A percentile compares a stretch with the other conserved stretches of the same genome.
phyloP scores from a whole-genome alignment of 2,797 vertebrate genomes.

The Hemitrygon akajei region DNA sequence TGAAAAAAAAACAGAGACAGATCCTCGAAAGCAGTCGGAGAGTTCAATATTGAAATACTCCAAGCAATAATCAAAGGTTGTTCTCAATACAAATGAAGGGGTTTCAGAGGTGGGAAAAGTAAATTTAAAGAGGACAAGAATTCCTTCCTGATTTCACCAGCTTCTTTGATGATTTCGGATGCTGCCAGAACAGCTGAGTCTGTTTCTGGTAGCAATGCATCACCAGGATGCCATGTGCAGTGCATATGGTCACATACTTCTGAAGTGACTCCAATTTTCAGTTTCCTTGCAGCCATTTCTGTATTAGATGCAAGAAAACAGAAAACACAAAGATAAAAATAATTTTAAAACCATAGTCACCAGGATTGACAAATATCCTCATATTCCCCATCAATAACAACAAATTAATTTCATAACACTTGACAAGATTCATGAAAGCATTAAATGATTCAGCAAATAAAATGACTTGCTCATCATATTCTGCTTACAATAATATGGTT shows the following conservation, averaged over 20 bases:
- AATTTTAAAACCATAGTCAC: not conserved
- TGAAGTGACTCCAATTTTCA: not conserved
- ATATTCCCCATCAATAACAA: not conserved
- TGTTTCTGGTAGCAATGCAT: not conserved
- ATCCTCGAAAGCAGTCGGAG: not conserved
- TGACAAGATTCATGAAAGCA: not conserved
- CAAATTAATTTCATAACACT: not conserved
- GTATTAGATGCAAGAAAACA: slow-evolving; percentile 18
- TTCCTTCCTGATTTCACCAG: not conserved
- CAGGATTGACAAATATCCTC: not conserved
- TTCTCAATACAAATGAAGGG: not conserved
- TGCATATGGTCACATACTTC: slow-evolving; percentile 32
- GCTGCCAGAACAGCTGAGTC: not conserved
- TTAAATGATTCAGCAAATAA: not conserved
- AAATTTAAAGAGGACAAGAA: not conserved
- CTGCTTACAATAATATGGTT: not conserved
- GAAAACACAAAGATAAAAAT: not conserved
- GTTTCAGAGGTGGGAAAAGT: not conserved
- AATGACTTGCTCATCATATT: not conserved
- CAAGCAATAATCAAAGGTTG: not conserved
- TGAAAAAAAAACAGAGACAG: not conserved
- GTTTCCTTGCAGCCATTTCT: not conserved
- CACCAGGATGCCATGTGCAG: not conserved
- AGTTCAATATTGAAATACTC: not conserved
- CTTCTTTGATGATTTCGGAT: not conserved